Percentiles rank a stretch among this genome's conserved stretches.
phyloP scores from a whole-genome alignment of 2,888 invertebrate genomes.

The Pteria penguin region DNA sequence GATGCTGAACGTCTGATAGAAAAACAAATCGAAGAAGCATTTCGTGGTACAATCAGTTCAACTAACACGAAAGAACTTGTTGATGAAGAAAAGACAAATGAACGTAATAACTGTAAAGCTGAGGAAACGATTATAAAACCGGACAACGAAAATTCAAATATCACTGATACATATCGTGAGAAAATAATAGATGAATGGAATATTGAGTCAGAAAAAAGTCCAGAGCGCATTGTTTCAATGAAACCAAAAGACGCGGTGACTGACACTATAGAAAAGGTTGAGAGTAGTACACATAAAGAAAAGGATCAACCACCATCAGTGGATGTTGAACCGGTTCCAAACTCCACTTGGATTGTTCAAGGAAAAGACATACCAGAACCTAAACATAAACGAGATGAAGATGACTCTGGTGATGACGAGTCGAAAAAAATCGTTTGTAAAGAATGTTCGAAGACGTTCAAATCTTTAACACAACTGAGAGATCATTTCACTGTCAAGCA shows the following conservation, averaged over 20 bases:
- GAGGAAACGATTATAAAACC: neutral
- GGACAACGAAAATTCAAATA: neutral
- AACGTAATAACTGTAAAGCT: neutral
- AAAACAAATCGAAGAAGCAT: neutral
- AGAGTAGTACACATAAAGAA: neutral
- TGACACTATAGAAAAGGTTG: neutral
- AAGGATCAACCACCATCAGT: neutral
- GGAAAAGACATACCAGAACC: neutral
- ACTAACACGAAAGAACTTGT: neutral
- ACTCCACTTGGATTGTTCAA: conserved; percentile 21
- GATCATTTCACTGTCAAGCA: conserved; percentile 27
- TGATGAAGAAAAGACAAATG: neutral
- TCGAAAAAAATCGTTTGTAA: conserved; percentile 16
- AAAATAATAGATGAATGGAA: neutral
- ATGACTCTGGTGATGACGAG: conserved; percentile 3
- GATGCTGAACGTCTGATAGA: neutral
- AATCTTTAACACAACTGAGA: conserved; percentile 4
- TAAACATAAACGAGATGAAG: neutral
- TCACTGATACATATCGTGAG: neutral
- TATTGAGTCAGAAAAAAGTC: neutral
- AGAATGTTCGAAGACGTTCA: conserved; percentile 16
- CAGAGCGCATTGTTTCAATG: neutral
- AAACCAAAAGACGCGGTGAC: neutral
- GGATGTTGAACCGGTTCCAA: neutral
- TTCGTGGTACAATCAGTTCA: neutral